Conservation (phyloP, 2,797 vertebrate genomes). For the Manis crassicaudata region DNA sequence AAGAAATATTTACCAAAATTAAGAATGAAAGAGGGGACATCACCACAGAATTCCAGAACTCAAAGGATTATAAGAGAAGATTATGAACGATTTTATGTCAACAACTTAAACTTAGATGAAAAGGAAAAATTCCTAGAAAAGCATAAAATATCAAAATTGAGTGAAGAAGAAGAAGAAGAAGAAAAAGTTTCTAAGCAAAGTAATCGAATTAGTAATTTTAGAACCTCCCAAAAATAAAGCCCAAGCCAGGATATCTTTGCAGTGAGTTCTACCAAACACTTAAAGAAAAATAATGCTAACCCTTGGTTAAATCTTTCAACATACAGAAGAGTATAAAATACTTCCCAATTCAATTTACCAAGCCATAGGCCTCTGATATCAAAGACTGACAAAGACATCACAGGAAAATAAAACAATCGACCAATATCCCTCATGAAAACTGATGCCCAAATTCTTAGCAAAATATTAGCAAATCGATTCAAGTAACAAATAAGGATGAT, state of each 20-base stretch:
- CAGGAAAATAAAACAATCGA: neutral
- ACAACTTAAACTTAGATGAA: neutral
- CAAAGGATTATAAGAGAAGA: neutral
- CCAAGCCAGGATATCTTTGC: neutral
- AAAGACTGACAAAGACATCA: neutral
- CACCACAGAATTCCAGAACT: neutral
- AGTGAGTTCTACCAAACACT: neutral
- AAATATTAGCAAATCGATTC: neutral
- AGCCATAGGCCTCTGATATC: neutral
- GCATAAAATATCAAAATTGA: neutral
- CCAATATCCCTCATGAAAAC: neutral
- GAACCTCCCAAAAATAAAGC: neutral
- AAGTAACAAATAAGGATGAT: neutral
- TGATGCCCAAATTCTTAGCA: neutral
- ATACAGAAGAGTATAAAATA: neutral
- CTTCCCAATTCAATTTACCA: neutral
- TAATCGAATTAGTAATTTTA: neutral
- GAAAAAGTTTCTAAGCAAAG: neutral
- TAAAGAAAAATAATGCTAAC: neutral
- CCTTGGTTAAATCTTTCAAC: neutral
- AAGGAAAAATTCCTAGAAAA: neutral
- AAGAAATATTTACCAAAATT: neutral
- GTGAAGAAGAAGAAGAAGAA: neutral
- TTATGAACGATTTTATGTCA: neutral
- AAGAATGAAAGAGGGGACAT: neutral